Percentiles rank a stretch among this genome's conserved stretches.
Evolutionary conservation across 2,113 vertebrate genomes (phyloP).

Genomic region (Dasyurus viverrinus): DNA sequence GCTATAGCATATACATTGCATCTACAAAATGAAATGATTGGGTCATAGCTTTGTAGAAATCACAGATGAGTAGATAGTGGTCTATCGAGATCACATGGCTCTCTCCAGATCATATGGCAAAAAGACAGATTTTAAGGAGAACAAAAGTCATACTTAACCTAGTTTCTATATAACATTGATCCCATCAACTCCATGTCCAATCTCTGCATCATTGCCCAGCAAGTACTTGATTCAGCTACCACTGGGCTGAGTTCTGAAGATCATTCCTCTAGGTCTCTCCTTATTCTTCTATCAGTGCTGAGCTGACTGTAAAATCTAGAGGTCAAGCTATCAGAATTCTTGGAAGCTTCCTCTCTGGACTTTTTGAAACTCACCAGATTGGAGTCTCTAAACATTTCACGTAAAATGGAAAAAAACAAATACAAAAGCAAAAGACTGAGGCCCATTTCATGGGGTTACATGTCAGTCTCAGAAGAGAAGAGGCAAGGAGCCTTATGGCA

Average conservation of each 20-base stretch:
- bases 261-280: background rate
- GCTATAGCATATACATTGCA: background rate
- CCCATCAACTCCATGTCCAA: background rate
- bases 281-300: background rate
- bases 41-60: background rate
- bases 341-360: background rate
- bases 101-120: background rate
- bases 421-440: background rate
- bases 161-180: background rate
- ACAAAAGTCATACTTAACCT: background rate
- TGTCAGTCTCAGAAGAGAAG: background rate
- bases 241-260: background rate
- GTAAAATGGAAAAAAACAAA: background rate
- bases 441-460: background rate
- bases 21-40: background rate
- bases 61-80: background rate
- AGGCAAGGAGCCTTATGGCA: background rate
- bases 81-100: background rate
- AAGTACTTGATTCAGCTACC: background rate
- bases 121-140: background rate
- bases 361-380: background rate
- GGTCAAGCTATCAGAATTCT: background rate
- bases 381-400: background rate
- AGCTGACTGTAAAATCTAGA: background rate
- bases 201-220: background rate